Percentiles rank a stretch among this genome's conserved stretches.
Conservation (phyloP, 2,888 invertebrate species). For the Papilio gigon region DNA sequence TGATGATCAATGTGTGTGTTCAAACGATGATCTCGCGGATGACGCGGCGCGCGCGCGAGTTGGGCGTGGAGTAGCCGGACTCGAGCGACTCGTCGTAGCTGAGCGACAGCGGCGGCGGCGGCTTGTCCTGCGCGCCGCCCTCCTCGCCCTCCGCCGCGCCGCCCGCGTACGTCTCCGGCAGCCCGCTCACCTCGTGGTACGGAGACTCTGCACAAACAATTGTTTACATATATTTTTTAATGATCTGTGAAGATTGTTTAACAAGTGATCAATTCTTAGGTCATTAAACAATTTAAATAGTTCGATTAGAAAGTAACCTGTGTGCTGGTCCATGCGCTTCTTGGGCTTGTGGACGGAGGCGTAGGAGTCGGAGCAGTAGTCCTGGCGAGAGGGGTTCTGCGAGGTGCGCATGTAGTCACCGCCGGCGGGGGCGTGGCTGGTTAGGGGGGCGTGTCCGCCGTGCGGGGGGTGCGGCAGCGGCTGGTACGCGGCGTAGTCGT, state of each 20-base stretch:
- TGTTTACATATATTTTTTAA: too few species aligned
- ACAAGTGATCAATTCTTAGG: background rate
- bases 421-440: constrained; percentile 76
- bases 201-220: constrained; percentile 88
- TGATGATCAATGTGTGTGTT: constrained; percentile 50
- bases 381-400: constrained; percentile 92
- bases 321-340: constrained; percentile 92
- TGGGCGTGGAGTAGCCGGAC: constrained; percentile 96
- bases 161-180: constrained; percentile 90
- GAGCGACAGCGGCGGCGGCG: constrained; percentile 93
- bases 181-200: constrained; percentile 96
- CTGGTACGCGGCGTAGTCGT: constrained; percentile 91
- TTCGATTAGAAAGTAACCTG: constrained; percentile 84
- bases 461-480: constrained; percentile 84
- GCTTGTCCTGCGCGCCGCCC: constrained; percentile 91
- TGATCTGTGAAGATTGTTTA: background rate
- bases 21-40: constrained; percentile 97
- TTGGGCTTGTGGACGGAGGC: constrained; percentile 95
- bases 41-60: constrained; percentile 94
- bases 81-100: constrained; percentile 97
- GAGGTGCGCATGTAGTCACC: constrained; percentile 87
- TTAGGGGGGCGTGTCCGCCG: constrained; percentile 92
- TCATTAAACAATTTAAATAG: background rate
- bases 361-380: constrained; percentile 94
- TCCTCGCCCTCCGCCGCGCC: constrained; percentile 78